A percentile compares a stretch with the other conserved stretches of the same genome.
phyloP scores from a whole-genome alignment of 2,888 invertebrate species.

The Oligia fasciuncula region DNA sequence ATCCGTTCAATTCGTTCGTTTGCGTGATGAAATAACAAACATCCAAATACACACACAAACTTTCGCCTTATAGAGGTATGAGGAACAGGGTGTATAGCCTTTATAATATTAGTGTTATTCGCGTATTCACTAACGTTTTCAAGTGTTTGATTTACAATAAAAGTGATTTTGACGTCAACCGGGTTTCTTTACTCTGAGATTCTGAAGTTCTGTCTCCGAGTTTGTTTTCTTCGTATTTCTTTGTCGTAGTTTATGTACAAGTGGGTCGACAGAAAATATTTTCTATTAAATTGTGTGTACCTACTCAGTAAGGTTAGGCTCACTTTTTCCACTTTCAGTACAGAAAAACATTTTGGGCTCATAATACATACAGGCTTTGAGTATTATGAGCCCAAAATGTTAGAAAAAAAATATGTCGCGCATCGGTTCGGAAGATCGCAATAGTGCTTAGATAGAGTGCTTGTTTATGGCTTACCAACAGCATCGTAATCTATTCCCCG shows the following conservation, averaged over 20 bases:
- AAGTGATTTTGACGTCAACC: conserved; percentile 43
- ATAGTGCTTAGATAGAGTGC: conserved; percentile 40
- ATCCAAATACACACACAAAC: too few species aligned
- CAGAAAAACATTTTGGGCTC: background rate
- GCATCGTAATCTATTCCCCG: conserved; percentile 33
- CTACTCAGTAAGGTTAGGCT: background rate
- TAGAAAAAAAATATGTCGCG: conserved; percentile 1
- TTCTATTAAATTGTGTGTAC: conserved; percentile 21
- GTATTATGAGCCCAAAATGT: conserved; percentile 3
- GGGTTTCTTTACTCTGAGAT: conserved; percentile 43
- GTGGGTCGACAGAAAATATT: conserved; percentile 34
- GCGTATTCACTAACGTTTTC: conserved; percentile 15
- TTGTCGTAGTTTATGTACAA: conserved; percentile 44
- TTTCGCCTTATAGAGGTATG: too few species aligned
- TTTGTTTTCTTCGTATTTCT: conserved; percentile 49
- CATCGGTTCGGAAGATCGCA: conserved; percentile 5
- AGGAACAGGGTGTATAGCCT: too few species aligned
- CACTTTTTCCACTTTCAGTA: background rate
- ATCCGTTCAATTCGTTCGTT: too few species aligned
- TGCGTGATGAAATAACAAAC: too few species aligned
- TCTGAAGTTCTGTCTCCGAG: conserved; percentile 42
- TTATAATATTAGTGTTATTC: too few species aligned
- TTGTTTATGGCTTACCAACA: conserved; percentile 40
- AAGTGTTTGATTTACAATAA: conserved; percentile 47
- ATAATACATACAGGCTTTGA: too few species aligned